Evolutionary conservation across 2,797 vertebrate genomes (phyloP).

Genomic region (Microhierax caerulescens): DNA sequence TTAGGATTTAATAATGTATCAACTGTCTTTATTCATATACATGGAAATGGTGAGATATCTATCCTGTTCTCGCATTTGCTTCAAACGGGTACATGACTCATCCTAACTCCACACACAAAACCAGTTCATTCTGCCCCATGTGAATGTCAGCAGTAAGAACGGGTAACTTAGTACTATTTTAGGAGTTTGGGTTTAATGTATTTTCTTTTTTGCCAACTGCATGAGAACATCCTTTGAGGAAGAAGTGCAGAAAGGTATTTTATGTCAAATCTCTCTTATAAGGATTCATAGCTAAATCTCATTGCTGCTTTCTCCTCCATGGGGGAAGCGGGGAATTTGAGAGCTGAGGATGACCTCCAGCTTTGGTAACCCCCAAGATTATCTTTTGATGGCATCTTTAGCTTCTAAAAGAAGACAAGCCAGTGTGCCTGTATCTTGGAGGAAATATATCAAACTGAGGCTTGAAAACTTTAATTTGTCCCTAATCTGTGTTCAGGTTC

Average conservation of each 20-base stretch:
- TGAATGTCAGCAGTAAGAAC: not conserved
- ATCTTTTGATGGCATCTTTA: constrained; percentile 8
- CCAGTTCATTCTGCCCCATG: not conserved
- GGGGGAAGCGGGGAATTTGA: not conserved
- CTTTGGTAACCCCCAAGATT: not conserved
- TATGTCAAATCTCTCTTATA: not conserved
- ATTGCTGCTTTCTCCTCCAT: not conserved
- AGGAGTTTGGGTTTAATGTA: not conserved
- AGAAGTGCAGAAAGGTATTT: not conserved
- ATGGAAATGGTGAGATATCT: not conserved
- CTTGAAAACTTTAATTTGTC: constrained; percentile 8
- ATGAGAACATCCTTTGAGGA: not conserved
- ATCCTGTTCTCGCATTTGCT: not conserved
- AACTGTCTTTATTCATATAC: not conserved
- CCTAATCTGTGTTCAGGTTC: not conserved
- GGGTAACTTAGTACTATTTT: not conserved
- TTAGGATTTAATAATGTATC: not conserved
- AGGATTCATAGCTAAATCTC: not conserved
- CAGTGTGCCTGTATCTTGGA: not conserved
- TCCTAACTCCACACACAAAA: not conserved
- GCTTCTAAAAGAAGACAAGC: not conserved
- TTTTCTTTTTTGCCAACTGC: not conserved
- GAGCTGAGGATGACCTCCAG: constrained; percentile 26
- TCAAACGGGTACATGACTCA: not conserved
- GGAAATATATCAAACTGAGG: not conserved